Conservation (phyloP, 2,797 vertebrate species). For the Borostomias antarcticus region DNA sequence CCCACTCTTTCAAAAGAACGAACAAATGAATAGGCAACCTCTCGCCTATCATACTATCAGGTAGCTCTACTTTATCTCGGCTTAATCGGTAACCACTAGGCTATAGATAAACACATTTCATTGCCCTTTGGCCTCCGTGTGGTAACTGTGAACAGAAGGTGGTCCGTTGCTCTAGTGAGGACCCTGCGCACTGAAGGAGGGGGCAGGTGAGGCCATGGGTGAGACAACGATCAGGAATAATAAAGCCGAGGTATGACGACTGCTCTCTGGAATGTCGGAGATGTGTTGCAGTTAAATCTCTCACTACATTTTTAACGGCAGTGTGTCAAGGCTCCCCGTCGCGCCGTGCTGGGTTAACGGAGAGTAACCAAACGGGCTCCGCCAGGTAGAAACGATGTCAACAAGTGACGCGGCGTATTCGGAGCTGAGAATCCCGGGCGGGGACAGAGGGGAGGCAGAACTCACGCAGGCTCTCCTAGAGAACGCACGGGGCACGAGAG, state of each 20-base stretch:
- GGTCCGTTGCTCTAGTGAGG: too few species aligned
- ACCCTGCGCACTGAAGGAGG: too few species aligned
- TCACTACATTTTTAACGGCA: neutral
- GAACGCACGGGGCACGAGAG: neutral
- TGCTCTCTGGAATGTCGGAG: neutral
- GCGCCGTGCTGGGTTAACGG: slow-evolving; percentile 20
- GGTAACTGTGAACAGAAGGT: neutral
- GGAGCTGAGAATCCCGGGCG: slow-evolving; percentile 27
- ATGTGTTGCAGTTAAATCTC: neutral
- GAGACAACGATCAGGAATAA: neutral
- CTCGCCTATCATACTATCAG: neutral
- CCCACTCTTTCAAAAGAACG: too few species aligned
- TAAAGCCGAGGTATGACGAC: neutral
- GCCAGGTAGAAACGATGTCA: slow-evolving; percentile 46
- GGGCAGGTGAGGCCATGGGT: neutral
- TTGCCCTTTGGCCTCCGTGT: neutral
- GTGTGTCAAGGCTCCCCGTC: slow-evolving; percentile 2
- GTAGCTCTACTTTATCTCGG: neutral
- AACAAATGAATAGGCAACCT: too few species aligned
- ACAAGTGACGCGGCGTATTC: slow-evolving; percentile 25
- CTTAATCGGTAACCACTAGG: too few species aligned
- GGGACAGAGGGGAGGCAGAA: slow-evolving; percentile 10
- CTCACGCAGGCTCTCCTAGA: neutral
- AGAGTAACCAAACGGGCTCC: slow-evolving; percentile 31
- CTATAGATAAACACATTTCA: neutral